Conservation (phyloP, 2,888 invertebrate genomes). For the Metallyticus violacea region DNA sequence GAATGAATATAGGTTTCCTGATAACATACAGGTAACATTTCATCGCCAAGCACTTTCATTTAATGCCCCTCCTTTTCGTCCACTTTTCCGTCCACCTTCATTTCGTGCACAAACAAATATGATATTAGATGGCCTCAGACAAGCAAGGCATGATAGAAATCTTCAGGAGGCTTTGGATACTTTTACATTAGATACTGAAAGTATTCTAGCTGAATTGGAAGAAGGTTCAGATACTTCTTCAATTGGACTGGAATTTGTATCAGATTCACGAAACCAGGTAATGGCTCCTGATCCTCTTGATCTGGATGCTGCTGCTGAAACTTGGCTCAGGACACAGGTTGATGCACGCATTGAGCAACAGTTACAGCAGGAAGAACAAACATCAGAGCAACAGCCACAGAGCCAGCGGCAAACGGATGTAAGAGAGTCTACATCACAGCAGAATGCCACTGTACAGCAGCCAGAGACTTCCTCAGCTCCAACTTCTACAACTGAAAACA, state of each 20-base stretch:
- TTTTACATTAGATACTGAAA: neutral
- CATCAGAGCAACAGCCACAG: neutral
- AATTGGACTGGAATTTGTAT: neutral
- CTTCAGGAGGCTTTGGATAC: conserved; percentile 6
- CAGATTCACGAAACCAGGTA: neutral
- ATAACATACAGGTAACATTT: neutral
- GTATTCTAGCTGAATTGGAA: neutral
- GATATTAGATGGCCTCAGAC: neutral
- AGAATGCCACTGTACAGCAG: neutral
- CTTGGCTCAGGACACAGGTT: conserved; percentile 23
- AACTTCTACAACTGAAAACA: neutral
- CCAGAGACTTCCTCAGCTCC: neutral
- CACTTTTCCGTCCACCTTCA: neutral
- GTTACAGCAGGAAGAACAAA: neutral
- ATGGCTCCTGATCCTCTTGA: conserved; percentile 7
- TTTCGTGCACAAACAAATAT: neutral
- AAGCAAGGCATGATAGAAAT: neutral
- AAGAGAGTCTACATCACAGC: neutral
- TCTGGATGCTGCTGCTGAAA: conserved; percentile 26
- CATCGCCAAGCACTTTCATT: neutral
- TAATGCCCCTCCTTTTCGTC: neutral
- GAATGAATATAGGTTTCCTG: neutral
- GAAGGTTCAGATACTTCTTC: neutral
- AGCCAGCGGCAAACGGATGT: neutral
- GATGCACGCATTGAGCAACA: conserved; percentile 1